Conservation (phyloP, 2,113 vertebrate genomes). For the Scolopax mira region DNA sequence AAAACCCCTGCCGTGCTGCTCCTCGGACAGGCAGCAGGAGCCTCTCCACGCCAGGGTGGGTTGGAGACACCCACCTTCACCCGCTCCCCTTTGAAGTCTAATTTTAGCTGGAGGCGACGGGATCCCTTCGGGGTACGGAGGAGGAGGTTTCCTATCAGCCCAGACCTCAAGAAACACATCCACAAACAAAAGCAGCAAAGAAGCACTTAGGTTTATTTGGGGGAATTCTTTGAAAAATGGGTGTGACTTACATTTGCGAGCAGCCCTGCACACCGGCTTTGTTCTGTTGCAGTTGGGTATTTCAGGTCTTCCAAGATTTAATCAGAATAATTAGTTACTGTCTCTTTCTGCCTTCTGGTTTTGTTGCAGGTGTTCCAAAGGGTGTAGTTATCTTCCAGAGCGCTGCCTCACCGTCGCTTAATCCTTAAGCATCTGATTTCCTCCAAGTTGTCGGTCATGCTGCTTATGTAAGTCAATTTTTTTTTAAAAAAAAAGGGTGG, state of each 20-base stretch:
- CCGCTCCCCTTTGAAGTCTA: constrained; percentile 24
- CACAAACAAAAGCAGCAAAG: neutral
- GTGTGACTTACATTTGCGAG: constrained; percentile 1
- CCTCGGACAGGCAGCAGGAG: neutral
- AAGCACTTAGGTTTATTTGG: constrained; percentile 13
- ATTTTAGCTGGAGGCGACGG: constrained; percentile 15
- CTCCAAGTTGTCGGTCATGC: constrained; percentile 58
- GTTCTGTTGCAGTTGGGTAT: constrained; percentile 40
- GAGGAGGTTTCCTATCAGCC: constrained; percentile 18
- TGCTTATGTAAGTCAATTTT: constrained; percentile 26
- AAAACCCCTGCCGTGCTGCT: fast-evolving
- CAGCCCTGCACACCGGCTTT: neutral
- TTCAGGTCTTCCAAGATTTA: constrained; percentile 54
- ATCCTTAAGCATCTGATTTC: constrained; percentile 57
- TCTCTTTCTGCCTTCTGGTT: constrained; percentile 62
- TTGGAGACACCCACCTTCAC: neutral
- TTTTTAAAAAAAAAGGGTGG: neutral
- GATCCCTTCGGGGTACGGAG: neutral
- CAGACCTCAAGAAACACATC: neutral
- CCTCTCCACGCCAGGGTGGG: neutral
- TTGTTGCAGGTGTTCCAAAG: constrained; percentile 57
- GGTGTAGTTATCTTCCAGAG: constrained; percentile 36
- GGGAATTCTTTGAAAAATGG: constrained; percentile 28
- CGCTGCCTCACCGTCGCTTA: constrained; percentile 45
- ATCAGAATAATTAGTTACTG: constrained; percentile 64